Conservation (phyloP, 2,797 vertebrate species). For the Sebastes cheni region DNA sequence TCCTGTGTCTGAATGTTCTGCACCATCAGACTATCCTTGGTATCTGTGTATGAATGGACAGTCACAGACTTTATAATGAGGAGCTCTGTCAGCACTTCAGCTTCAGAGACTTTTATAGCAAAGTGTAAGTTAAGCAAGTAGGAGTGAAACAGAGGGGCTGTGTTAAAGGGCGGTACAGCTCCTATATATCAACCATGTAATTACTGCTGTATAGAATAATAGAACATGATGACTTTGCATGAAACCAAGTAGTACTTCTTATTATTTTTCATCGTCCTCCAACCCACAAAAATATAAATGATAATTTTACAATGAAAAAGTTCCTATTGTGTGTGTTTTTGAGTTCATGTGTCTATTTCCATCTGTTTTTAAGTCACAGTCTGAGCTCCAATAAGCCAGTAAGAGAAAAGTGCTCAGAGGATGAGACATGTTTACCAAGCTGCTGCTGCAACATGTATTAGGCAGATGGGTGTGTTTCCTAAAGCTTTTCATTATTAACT, state of each 20-base stretch:
- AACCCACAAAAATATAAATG: not conserved
- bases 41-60: constrained; percentile 30
- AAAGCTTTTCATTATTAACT: constrained; percentile 48
- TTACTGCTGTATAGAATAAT: not conserved
- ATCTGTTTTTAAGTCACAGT: constrained; percentile 19
- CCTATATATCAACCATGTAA: not conserved
- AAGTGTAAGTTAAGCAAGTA: constrained; percentile 31
- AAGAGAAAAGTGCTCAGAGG: not conserved
- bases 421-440: constrained; percentile 30
- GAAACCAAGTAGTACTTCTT: not conserved
- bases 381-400: constrained; percentile 13
- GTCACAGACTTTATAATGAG: constrained; percentile 39
- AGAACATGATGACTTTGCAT: constrained; percentile 4
- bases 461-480: constrained; percentile 40
- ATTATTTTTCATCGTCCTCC: not conserved
- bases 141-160: constrained; percentile 2
- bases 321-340: not conserved
- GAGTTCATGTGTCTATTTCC: constrained; percentile 1
- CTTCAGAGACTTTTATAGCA: constrained; percentile 19
- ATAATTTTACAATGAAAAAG: not conserved
- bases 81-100: constrained; percentile 44
- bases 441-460: constrained; percentile 19
- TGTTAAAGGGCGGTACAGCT: not conserved
- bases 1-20: constrained; percentile 28
- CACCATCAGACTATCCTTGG: constrained; percentile 14